phyloP scores from a whole-genome alignment of 2,888 invertebrate genomes.

The Autographa gamma region DNA sequence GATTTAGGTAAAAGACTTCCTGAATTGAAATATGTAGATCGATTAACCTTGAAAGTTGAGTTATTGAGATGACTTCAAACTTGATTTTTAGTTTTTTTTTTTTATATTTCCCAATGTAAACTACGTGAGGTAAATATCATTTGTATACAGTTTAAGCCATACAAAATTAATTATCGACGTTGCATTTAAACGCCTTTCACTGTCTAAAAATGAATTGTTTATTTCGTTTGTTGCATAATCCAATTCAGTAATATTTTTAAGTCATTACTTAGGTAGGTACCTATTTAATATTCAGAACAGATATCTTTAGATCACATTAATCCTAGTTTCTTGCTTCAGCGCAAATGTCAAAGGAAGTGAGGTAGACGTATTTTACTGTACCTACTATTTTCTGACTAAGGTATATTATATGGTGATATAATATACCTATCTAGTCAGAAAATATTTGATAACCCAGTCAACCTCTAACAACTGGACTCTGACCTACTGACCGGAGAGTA shows the following conservation, averaged over 20 bases:
- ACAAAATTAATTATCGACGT: neutral
- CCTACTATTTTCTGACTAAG: too few species aligned
- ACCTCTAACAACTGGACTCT: constrained; percentile 3
- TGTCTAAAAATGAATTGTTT: neutral
- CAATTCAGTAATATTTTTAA: neutral
- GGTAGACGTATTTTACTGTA: neutral
- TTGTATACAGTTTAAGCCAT: neutral
- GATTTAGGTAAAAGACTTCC: neutral
- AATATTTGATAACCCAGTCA: neutral
- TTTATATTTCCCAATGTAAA: too few species aligned
- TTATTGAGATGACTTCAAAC: neutral
- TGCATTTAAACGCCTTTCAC: neutral
- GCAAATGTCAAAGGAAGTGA: neutral
- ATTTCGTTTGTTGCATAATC: constrained; percentile 1
- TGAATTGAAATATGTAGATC: neutral
- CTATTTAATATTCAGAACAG: neutral
- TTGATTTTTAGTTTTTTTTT: too few species aligned
- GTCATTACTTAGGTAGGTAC: too few species aligned
- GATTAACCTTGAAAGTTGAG: neutral
- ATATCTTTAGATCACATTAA: neutral
- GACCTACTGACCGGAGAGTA: constrained; percentile 25
- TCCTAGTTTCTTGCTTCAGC: neutral
- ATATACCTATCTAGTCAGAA: neutral
- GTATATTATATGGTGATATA: too few species aligned
- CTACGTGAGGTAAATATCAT: neutral